Evolutionary conservation across 2,797 vertebrate genomes (phyloP).

Genomic region (Ptychadena robeensis): DNA sequence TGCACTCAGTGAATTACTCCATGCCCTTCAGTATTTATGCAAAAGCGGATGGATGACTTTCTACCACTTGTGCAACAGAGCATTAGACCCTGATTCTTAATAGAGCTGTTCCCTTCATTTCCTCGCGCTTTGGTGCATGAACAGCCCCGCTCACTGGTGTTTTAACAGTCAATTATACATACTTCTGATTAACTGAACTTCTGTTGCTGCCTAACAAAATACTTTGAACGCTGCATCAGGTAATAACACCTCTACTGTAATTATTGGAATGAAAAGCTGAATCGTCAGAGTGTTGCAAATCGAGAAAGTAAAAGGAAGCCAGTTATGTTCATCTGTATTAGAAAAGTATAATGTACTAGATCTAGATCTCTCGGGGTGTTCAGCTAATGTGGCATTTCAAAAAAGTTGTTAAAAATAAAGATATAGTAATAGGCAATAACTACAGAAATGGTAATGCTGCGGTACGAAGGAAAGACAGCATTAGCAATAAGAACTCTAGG

Average conservation of each 20-base stretch:
- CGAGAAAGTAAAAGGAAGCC: not conserved
- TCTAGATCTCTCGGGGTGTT: not conserved
- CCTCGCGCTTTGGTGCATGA: conserved; percentile 16
- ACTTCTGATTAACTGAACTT: conserved; percentile 64
- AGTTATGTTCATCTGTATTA: not conserved
- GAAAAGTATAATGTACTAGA: not conserved
- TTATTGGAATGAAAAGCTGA: conserved; percentile 15
- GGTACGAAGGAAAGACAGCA: too few species aligned
- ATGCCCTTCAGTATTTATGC: conserved; percentile 54
- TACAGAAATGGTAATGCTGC: too few species aligned
- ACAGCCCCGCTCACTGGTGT: conserved; percentile 45
- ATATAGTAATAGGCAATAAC: too few species aligned
- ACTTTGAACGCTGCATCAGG: conserved; percentile 27
- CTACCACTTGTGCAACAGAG: conserved; percentile 25
- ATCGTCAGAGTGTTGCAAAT: not conserved
- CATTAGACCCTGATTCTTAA: conserved; percentile 43
- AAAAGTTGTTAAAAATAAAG: too few species aligned
- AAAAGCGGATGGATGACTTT: conserved; percentile 37
- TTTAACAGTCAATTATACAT: conserved; percentile 64
- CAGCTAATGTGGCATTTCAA: too few species aligned
- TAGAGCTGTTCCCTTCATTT: conserved; percentile 41
- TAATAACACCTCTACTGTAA: conserved; percentile 27
- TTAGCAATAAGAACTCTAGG: too few species aligned
- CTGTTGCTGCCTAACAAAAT: conserved; percentile 32
- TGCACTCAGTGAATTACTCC: conserved; percentile 24